Percentiles rank a stretch among this genome's conserved stretches.
Evolutionary conservation across 2,113 vertebrate species (phyloP).

Genomic region (Tyto alba): DNA sequence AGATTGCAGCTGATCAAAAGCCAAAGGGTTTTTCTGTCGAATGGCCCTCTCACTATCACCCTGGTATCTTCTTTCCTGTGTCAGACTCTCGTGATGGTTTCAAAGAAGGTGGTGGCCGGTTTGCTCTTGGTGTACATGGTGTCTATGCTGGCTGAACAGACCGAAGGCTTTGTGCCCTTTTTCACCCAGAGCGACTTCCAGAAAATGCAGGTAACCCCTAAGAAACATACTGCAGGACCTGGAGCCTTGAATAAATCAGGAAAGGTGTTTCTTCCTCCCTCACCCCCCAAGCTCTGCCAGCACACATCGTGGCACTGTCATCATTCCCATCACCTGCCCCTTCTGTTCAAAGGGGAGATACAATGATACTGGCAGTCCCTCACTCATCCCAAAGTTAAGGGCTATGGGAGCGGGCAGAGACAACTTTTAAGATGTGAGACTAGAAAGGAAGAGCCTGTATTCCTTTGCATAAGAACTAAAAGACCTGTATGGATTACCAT

Average conservation of each 20-base stretch:
- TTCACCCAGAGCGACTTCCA: conserved; percentile 78
- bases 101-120: conserved; percentile 39
- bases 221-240: neutral
- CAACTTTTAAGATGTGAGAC: neutral
- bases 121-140: conserved; percentile 69
- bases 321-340: neutral
- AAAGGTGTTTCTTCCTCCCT: neutral
- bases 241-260: neutral
- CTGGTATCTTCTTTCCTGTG: neutral
- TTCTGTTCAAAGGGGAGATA: neutral
- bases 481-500: neutral
- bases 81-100: conserved; percentile 57
- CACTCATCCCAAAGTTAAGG: neutral
- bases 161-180: conserved; percentile 79
- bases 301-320: accelerated
- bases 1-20: neutral
- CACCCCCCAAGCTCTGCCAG: neutral
- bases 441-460: neutral
- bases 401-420: neutral
- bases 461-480: neutral
- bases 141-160: conserved; percentile 71
- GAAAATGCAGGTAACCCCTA: conserved; percentile 73
- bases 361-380: neutral
- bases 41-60: neutral
- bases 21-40: neutral